Evolutionary conservation across 1,140 invertebrate species (phyloP), one percentile per base, ranked within the genome.

Genomic region (Palaemon carinicauda): DNA sequence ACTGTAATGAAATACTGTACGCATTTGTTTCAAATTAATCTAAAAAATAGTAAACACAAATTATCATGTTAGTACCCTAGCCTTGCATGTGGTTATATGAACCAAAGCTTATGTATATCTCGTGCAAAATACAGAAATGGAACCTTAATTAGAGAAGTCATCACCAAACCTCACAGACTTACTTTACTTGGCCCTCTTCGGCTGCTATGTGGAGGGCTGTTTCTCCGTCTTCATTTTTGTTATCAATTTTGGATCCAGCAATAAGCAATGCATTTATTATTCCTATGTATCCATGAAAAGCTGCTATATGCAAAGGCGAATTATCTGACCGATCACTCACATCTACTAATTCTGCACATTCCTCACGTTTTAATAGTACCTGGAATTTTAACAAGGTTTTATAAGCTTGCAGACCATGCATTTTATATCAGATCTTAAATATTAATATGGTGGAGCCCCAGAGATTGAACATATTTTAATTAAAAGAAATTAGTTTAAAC

Each of bases 171-270:
- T 14, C n/a, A 33, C 82, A 1, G 41, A 73, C 89, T 90, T 89
- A 92, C 92, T 91, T 91, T 60, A 91, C 91, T 88, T 91, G 90
- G 3, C 92, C 92, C 88, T 90, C 90, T 80, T 91, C 91, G 31
- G 92, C 91, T 71, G 92, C 92, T 14, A 93, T 89, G 90, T 93
- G 92, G n/a, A 93, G 79, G 56, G 92, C 92, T 21, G 92, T 93
- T 86, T 92, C 91, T 89, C 92, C 92, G 81, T 93, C 92, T 85
- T 93, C 92, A 91, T 93, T 93, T 87, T 93, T 93, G 71, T 90
- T 91, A 75, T 91, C 91, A 53, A 92, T 88, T 80, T 91, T 90
- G 74, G 91, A 92, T 7, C 90, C 90, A 84, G 91, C 86, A 12
- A 91, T 90, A 31, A 93, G 82, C 31, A 93, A 89, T 77, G 91